Percentiles rank a stretch among this genome's conserved stretches.
These are phyloP conservation scores for Pristionchus pacificus DNA, from an alignment of 1,140 invertebrate species.

Conservation along the genomic window DNA sequence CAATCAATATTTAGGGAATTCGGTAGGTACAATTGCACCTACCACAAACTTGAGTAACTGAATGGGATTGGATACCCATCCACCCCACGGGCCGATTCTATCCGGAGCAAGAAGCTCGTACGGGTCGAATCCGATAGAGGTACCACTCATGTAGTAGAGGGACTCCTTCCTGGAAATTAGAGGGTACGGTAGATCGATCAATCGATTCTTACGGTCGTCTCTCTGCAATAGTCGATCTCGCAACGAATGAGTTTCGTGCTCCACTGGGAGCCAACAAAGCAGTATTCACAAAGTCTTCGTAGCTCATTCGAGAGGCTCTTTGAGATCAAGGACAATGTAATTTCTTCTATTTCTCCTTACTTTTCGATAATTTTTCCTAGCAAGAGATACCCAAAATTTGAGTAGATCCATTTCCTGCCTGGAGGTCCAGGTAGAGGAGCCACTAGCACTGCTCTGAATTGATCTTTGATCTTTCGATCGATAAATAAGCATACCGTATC, in stretches of 20 bases:
- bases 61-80: slow-evolving; percentile 57
- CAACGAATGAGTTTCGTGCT: slow-evolving; percentile 51
- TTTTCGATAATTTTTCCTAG: slow-evolving; percentile 32
- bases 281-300: slow-evolving; percentile 54
- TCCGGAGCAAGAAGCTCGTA: slow-evolving; percentile 52
- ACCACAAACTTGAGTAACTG: slow-evolving; percentile 53
- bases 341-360: not conserved
- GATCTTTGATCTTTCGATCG: no score
- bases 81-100: slow-evolving; percentile 55
- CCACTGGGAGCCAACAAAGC: slow-evolving; percentile 48
- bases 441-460: no score
- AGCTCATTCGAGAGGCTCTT: slow-evolving; percentile 40
- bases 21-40: slow-evolving; percentile 5
- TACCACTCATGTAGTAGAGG: slow-evolving; percentile 56
- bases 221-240: slow-evolving; percentile 47
- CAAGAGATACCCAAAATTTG: slow-evolving; percentile 56
- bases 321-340: slow-evolving; percentile 47
- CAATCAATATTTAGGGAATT: not conserved
- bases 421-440: slow-evolving; percentile 42
- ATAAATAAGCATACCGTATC: no score
- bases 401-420: slow-evolving; percentile 54
- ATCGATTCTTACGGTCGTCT: slow-evolving; percentile 46
- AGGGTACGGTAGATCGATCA: no score
- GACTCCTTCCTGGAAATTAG: slow-evolving; percentile 47
- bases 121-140: slow-evolving; percentile 50